Conservation (phyloP, 2,113 vertebrate species). For the Alosa alosa region DNA sequence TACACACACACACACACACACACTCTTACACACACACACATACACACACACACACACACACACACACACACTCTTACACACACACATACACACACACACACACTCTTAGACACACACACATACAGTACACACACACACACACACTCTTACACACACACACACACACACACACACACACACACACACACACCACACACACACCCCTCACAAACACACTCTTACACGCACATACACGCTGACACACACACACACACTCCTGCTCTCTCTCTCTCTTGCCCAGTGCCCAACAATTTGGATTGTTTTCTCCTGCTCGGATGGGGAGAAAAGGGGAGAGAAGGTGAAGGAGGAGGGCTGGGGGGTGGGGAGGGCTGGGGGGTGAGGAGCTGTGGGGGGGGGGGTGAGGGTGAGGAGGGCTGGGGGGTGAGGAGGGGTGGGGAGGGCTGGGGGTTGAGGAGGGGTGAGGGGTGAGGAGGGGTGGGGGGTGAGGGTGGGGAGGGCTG, state of each 20-base stretch:
- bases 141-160: neutral
- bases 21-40: neutral
- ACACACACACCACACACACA: neutral
- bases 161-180: neutral
- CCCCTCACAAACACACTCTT: neutral
- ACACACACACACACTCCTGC: neutral
- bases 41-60: neutral
- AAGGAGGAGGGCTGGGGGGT: constrained; percentile 42
- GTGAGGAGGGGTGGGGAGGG: neutral
- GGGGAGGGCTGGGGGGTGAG: no score
- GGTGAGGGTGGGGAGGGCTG: neutral
- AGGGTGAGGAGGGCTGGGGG: neutral
- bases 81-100: neutral
- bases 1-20: no score
- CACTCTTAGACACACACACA: neutral
- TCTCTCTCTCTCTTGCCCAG: constrained; percentile 39
- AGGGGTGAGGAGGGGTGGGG: neutral
- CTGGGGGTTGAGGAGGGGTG: no score
- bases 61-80: neutral
- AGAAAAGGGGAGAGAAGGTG: neutral
- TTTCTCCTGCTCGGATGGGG: neutral
- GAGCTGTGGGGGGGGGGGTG: neutral
- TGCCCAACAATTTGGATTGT: constrained; percentile 53
- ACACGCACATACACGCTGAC: neutral
- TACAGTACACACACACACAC: neutral